Evolutionary conservation across 2,888 invertebrate genomes (phyloP).

Genomic region (Bimastos eiseni): DNA sequence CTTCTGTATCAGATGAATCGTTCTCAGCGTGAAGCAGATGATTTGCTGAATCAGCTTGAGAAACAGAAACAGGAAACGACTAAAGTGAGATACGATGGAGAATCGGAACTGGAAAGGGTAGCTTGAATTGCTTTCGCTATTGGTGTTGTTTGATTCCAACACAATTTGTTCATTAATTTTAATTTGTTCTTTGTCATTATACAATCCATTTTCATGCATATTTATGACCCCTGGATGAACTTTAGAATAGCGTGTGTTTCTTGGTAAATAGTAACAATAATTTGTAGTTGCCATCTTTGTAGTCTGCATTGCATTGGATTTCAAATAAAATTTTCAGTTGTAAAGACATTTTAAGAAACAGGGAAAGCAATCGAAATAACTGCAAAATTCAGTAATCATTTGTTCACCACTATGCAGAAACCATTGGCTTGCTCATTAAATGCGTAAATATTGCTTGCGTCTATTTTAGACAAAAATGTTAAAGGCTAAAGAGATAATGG

Average conservation of each 20-base stretch:
- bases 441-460: not conserved
- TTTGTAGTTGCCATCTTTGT: not conserved
- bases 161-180: not conserved
- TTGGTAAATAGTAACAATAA: not conserved
- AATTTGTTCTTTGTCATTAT: not conserved
- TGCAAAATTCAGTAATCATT: not conserved
- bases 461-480: not conserved
- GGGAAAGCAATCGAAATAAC: not conserved
- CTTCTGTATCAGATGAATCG: constrained; percentile 46
- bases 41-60: constrained; percentile 50
- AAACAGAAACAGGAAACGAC: constrained; percentile 51
- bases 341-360: not conserved
- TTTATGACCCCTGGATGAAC: not conserved
- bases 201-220: not conserved
- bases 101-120: constrained; percentile 57
- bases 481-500: too few species aligned
- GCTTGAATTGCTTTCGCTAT: not conserved
- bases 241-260: not conserved
- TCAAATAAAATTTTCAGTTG: not conserved
- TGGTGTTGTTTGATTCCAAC: not conserved
- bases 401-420: not conserved
- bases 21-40: constrained; percentile 55
- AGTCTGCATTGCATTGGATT: not conserved
- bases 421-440: not conserved
- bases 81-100: constrained; percentile 50